phyloP scores from a whole-genome alignment of 1,140 invertebrate genomes.

The Metopolophium dirhodum region DNA sequence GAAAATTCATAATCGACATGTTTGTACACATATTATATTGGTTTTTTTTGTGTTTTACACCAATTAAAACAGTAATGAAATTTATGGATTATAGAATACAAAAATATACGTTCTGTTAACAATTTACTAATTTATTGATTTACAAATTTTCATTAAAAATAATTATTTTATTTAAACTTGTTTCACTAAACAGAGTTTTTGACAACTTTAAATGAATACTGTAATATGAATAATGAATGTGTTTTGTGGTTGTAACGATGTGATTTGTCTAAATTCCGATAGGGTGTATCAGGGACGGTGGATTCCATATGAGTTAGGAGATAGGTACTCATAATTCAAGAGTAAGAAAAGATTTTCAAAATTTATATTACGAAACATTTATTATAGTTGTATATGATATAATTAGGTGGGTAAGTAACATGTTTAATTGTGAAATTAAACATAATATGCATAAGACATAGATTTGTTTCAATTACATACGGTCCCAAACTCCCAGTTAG shows the following conservation, averaged over 20 bases:
- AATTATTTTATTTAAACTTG: neutral
- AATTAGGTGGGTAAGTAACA: neutral
- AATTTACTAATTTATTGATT: neutral
- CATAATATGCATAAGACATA: neutral
- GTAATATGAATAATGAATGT: neutral
- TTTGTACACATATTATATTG: neutral
- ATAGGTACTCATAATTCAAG: neutral
- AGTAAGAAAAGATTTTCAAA: neutral
- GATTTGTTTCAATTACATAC: no score
- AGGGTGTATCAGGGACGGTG: neutral
- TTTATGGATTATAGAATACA: neutral
- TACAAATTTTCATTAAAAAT: neutral
- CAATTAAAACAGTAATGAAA: neutral
- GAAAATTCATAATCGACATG: neutral
- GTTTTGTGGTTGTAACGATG: neutral
- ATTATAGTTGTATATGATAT: neutral
- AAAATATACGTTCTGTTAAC: neutral
- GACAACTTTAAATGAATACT: neutral
- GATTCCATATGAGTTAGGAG: neutral
- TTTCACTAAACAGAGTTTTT: neutral
- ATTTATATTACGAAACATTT: neutral
- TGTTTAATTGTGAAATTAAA: neutral
- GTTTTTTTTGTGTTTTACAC: neutral
- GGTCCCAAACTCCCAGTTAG: no score
- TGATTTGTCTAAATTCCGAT: neutral